Evolutionary conservation across 2,113 vertebrate species (phyloP).

Genomic region (Periophthalmodon schlosseri): DNA sequence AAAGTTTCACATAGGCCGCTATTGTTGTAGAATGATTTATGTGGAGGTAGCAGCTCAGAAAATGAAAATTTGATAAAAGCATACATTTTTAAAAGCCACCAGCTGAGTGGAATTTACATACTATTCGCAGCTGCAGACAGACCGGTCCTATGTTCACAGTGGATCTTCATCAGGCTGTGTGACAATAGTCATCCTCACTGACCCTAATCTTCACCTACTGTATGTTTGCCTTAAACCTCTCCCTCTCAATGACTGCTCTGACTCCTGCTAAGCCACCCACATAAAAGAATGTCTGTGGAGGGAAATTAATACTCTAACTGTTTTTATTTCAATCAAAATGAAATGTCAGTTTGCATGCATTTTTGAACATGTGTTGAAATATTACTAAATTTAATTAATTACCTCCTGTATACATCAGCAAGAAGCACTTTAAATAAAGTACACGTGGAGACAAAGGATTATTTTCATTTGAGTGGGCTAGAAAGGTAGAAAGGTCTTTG

Average conservation of each 20-base stretch:
- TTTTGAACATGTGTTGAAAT: too few relatives aligned
- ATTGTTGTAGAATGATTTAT: slow-evolving; percentile 15
- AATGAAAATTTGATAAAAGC: not conserved
- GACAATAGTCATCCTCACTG: not conserved
- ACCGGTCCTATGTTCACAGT: not conserved
- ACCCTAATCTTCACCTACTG: not conserved
- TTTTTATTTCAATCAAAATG: not conserved
- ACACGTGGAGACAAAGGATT: too few relatives aligned
- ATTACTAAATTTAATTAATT: not conserved
- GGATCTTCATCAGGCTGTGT: not conserved
- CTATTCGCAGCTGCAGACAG: not conserved
- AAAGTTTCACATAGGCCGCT: not conserved
- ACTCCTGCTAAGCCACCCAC: not conserved
- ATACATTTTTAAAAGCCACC: slow-evolving; percentile 4
- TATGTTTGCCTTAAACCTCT: slow-evolving; percentile 2
- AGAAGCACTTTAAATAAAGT: too few relatives aligned
- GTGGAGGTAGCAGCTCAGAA: not conserved
- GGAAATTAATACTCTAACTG: not conserved
- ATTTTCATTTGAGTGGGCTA: not conserved
- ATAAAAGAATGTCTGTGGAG: not conserved
- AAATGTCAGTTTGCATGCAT: too few relatives aligned
- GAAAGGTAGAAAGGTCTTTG: not conserved
- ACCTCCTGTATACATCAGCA: not conserved
- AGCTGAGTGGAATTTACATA: not conserved
- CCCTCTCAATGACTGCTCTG: not conserved